Base-by-base conservation (phyloP, 2,888 invertebrate genomes). In the Eurytoma adleriae region DNA sequence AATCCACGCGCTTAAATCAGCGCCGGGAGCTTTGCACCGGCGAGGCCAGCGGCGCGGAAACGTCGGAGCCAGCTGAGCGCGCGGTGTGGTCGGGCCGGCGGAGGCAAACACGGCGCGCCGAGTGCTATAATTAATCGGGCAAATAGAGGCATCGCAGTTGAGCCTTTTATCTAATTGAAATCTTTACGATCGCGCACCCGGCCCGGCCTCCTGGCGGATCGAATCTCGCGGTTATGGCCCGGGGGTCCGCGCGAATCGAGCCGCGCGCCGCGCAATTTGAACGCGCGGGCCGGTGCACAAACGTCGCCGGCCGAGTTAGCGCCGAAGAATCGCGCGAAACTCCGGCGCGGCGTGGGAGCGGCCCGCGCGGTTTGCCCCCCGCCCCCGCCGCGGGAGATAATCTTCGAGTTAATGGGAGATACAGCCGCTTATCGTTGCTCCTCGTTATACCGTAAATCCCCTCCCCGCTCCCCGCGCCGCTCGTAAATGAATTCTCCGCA, bases 111-210 rank as follows among this genome's bases (percentile, higher is more conserved):
- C 24, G 20, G 52, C 7, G 4, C 7, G 20, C 7, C 75, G 77
- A 84, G 75, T 54, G 52, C 14, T 20, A 54, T 62, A 82, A 83
- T 82, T 79, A 82, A 81, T 79, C 57, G 79, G 54, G 50, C 68
- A 62, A 81, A 81, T 78, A 75, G 71, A 72, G 67, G 30, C 20
- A 67, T 73, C 77, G 64, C 52, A 54, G 69, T 75, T 75, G 76
- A 79, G 59, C 54, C 78, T 54, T 68, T 67, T 80, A 83, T 81
- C 80, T 83, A 83, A 83, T 80, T 83, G 73, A 66, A 78, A 83
- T 83, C 82, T 80, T 82, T 73, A 75, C 75, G 73, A 80, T 52
- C 64, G 57, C 16, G 14, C 30, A 40, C 54, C 16, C 20, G 30
- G 57, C 57, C 20, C 24, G 14, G 48, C 40, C 68, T 40, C 18